A percentile compares a stretch with the other conserved stretches of the same genome.
Conservation (phyloP, 2,797 vertebrate genomes). For the Acrocephalus scirpaceus region DNA sequence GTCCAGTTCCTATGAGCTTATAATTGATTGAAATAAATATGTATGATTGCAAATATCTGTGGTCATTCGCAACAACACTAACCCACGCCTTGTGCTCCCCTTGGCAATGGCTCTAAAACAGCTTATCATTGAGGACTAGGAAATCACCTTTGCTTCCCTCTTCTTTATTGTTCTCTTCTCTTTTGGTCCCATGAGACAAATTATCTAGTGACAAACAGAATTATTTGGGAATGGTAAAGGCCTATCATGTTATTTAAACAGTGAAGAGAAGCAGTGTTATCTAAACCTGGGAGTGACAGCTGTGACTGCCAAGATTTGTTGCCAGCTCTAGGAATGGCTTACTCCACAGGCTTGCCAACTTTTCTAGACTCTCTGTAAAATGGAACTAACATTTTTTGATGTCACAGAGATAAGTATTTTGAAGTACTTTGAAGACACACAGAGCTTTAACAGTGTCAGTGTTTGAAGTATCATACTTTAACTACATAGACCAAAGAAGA, state of each 20-base stretch:
- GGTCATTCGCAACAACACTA: neutral
- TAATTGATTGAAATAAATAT: neutral
- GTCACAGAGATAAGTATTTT: neutral
- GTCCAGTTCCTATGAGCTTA: neutral
- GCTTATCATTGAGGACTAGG: neutral
- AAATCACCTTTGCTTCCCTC: neutral
- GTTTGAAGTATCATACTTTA: neutral
- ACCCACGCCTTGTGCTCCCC: neutral
- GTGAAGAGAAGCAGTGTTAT: neutral
- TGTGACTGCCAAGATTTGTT: constrained; percentile 18
- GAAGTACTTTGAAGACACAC: neutral
- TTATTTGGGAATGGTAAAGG: neutral
- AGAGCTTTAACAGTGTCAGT: neutral
- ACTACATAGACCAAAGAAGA: neutral
- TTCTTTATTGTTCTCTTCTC: neutral
- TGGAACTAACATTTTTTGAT: neutral
- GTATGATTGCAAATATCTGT: neutral
- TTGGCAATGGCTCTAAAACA: neutral
- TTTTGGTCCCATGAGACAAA: neutral
- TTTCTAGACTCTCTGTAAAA: neutral
- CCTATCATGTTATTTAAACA: neutral
- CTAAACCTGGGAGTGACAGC: neutral
- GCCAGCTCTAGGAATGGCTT: neutral
- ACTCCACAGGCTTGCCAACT: neutral
- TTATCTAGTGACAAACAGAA: neutral